Evolutionary conservation across 2,888 invertebrate genomes (phyloP).

Genomic region (Parelbella ahira): DNA sequence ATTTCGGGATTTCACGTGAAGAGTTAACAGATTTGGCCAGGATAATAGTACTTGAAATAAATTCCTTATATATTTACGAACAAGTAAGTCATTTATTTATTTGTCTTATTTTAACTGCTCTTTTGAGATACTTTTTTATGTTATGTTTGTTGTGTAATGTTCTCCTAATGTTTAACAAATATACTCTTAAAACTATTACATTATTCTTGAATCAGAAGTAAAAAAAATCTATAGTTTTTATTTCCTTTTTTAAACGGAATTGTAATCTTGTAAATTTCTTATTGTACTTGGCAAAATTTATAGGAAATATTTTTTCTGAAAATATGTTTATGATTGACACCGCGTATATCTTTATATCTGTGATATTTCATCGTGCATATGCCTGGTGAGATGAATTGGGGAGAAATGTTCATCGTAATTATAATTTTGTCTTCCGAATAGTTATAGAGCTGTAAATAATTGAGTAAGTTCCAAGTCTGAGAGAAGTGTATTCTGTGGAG

Average conservation of each 20-base stretch:
- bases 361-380: constrained; percentile 40
- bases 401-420: constrained; percentile 29
- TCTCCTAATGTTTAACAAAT: no score
- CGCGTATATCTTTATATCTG: constrained; percentile 41
- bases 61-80: background rate
- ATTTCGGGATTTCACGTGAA: constrained; percentile 74
- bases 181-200: no score
- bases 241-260: no score
- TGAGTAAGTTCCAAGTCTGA: constrained; percentile 23
- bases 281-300: no score
- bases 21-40: constrained; percentile 58
- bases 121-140: no score
- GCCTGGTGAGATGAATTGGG: constrained; percentile 32
- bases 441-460: constrained; percentile 22
- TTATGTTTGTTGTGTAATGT: background rate
- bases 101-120: constrained; percentile 4
- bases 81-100: constrained; percentile 4
- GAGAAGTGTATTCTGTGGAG: constrained; percentile 17
- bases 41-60: constrained; percentile 10
- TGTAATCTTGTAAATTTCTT: no score
- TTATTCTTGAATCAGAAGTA: no score
- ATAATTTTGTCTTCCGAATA: constrained; percentile 39
- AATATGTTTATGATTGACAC: no score
- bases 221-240: no score
- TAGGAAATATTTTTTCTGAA: no score